Conservation (phyloP, 92 coral and sea anemone genomes). For the Isaurus tuberculatus region DNA sequence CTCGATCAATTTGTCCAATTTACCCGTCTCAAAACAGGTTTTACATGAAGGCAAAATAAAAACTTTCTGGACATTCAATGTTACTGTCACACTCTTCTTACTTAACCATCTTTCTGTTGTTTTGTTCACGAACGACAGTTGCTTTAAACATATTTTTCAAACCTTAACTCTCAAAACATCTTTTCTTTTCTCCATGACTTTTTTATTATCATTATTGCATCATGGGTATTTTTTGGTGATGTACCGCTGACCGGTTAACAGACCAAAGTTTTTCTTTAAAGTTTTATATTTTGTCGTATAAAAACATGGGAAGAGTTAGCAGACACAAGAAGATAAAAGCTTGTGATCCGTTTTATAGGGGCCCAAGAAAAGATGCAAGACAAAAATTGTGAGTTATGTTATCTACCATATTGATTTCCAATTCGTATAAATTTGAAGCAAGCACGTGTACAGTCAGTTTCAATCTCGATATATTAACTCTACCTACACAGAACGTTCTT, state of each 20-base stretch:
- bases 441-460: not conserved
- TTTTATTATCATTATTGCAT: constrained; percentile 22
- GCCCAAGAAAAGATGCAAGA: constrained; percentile 61
- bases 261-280: no score
- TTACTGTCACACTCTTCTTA: not conserved
- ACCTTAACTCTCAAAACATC: not conserved
- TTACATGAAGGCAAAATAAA: not conserved
- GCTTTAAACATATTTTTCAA: not conserved
- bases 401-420: not conserved
- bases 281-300: no score
- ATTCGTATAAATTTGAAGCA: not conserved
- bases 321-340: constrained; percentile 88
- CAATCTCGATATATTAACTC: not conserved
- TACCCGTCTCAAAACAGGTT: constrained; percentile 26
- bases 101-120: not conserved
- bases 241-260: constrained; percentile 30
- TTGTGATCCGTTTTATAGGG: constrained; percentile 95
- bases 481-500: constrained; percentile 35
- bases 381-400: constrained; percentile 52
- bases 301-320: constrained; percentile 88
- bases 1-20: not conserved
- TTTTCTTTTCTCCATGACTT: not conserved
- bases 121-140: not conserved
- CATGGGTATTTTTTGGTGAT: constrained; percentile 25
- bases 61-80: constrained; percentile 30